phyloP scores from a whole-genome alignment of 2,113 vertebrate species.

The Scolopax mira region DNA sequence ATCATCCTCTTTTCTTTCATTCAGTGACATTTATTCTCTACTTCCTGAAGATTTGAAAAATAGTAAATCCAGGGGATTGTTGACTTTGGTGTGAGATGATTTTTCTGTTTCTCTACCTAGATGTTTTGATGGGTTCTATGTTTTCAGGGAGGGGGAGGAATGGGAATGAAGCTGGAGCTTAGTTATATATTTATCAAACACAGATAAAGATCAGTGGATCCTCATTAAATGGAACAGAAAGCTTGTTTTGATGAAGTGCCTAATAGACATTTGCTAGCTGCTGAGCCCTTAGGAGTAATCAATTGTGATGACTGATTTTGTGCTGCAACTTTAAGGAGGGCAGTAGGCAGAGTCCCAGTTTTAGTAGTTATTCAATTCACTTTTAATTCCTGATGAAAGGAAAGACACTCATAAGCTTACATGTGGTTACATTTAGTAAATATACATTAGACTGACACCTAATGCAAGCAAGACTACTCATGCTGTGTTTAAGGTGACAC shows the following conservation, averaged over 20 bases:
- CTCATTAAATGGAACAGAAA: background rate
- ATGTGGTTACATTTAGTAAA: background rate
- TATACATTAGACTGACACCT: background rate
- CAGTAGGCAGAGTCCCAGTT: background rate
- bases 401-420: background rate
- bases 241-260: background rate
- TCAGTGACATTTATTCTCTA: background rate
- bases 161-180: background rate
- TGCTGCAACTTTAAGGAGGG: background rate
- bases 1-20: background rate
- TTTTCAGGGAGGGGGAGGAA: background rate
- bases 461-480: background rate
- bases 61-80: background rate
- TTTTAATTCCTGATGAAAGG: background rate
- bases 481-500: background rate
- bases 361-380: background rate
- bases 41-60: background rate
- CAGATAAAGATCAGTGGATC: background rate
- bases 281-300: background rate
- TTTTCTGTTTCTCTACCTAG: background rate
- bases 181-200: background rate
- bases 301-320: conserved; percentile 10
- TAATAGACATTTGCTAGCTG: background rate
- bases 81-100: background rate
- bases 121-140: background rate